A percentile compares a stretch with the other conserved stretches of the same genome.
Evolutionary conservation across 2,113 vertebrate genomes (phyloP).

Genomic region (Takifugu flavidus): DNA sequence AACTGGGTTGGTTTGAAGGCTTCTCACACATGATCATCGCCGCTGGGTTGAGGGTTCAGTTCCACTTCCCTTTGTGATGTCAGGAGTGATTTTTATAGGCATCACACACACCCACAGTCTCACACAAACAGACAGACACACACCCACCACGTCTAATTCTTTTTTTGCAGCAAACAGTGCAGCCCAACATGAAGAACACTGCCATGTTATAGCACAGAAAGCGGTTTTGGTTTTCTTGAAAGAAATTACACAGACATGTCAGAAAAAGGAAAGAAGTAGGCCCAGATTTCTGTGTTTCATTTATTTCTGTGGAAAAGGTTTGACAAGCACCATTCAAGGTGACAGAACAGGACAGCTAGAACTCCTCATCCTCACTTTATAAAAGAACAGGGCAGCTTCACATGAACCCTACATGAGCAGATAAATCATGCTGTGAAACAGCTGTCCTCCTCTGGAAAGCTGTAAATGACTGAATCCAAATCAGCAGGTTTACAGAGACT

Average conservation of each 20-base stretch:
- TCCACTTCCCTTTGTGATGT: too few relatives aligned
- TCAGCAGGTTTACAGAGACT: slow-evolving; percentile 6
- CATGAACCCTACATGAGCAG: slow-evolving; percentile 25
- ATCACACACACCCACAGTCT: too few relatives aligned
- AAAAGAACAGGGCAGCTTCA: slow-evolving; percentile 40
- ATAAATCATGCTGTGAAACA: not conserved
- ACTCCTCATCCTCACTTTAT: slow-evolving; percentile 27
- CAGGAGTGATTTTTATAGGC: too few relatives aligned
- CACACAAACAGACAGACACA: too few relatives aligned
- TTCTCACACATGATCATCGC: not conserved
- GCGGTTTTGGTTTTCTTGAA: too few relatives aligned
- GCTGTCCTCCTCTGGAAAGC: too few relatives aligned
- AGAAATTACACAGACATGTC: too few relatives aligned
- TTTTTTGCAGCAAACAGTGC: too few relatives aligned
- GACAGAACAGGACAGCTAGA: slow-evolving; percentile 32
- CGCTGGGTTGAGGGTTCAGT: too few relatives aligned
- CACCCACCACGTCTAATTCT: too few relatives aligned
- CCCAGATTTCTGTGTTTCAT: slow-evolving; percentile 40
- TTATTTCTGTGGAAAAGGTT: slow-evolving; percentile 49
- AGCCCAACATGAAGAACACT: too few relatives aligned
- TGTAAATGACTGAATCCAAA: slow-evolving; percentile 3
- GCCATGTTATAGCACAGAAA: too few relatives aligned
- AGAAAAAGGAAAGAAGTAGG: not conserved
- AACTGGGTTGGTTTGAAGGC: slow-evolving; percentile 3
- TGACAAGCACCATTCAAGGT: slow-evolving; percentile 21